Evolutionary conservation across 2,888 invertebrate species (phyloP), one percentile per base, ranked within the genome.

Genomic region (Phalangium opilio): DNA sequence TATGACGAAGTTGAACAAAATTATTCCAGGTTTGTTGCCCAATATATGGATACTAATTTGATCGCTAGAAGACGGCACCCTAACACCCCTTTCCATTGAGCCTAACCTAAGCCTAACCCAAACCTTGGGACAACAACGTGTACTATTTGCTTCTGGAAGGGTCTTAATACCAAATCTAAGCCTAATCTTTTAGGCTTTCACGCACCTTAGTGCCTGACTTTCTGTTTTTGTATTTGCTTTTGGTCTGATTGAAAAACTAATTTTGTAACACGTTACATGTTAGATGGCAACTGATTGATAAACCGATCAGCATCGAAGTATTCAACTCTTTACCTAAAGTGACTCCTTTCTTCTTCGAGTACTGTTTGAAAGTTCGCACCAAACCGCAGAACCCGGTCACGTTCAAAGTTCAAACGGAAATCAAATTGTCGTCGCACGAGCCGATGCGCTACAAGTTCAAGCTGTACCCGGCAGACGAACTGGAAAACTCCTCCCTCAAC

Each of bases 231-330:
- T n/a, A n/a, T n/a, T n/a, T n/a, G n/a, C n/a, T n/a, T n/a, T n/a
- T n/a, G n/a, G n/a, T n/a, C n/a, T n/a, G n/a, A n/a, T n/a, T n/a
- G n/a, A n/a, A n/a, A n/a, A n/a, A n/a, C n/a, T n/a, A n/a, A n/a
- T n/a, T n/a, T n/a, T n/a, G n/a, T n/a, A n/a, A n/a, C n/a, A 27
- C 8, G 27, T 27, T 27, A 4, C 27, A 8, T 27, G 4, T 27
- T 27, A 62, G 62, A 45, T 70, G 70, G 70, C 70, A 70, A 61
- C 64, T 71, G 7, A 58, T 70, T 47, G 65, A 66, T 52, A 61
- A 62, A 50, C 67, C 69, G 4, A 59, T 70, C 39, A 62, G 63
- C 5, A 54, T 70, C 50, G 63, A 65, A 8, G 64, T 68, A 42
- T 71, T 71, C 59, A 65, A 69, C 40, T 58, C 61, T 21, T 60